Percentiles rank a stretch among this genome's conserved stretches.
These are phyloP conservation scores for Zygaena filipendulae DNA, from an alignment of 2,888 invertebrate genomes.

Conservation along the genomic window DNA sequence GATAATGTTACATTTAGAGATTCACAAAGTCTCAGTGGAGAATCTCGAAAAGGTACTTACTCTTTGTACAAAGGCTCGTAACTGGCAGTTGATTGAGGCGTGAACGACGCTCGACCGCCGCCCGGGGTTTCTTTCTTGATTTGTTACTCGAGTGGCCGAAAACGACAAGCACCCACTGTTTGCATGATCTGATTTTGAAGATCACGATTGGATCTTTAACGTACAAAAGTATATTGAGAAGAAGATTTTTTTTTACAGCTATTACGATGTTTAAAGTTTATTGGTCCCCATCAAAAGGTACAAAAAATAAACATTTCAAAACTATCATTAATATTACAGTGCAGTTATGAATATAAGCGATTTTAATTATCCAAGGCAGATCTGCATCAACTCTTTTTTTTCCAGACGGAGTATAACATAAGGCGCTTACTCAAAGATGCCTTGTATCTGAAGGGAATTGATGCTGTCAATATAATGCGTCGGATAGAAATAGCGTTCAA, in stretches of 20 bases:
- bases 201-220: constrained; percentile 35
- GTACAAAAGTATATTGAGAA: too few species aligned
- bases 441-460: constrained; percentile 44
- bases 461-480: constrained; percentile 56
- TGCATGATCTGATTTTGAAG: constrained; percentile 54
- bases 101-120: constrained; percentile 57
- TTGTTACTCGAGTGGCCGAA: constrained; percentile 60
- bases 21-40: constrained; percentile 3
- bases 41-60: not conserved
- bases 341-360: too few species aligned
- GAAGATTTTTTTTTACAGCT: too few species aligned
- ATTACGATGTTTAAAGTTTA: too few species aligned
- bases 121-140: constrained; percentile 62
- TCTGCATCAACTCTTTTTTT: too few species aligned
- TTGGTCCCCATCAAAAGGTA: too few species aligned
- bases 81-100: constrained; percentile 64
- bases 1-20: constrained; percentile 4
- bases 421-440: constrained; percentile 28
- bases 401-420: constrained; percentile 21
- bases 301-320: too few species aligned
- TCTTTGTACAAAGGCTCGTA: constrained; percentile 50
- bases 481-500: constrained; percentile 26
- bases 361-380: too few species aligned
- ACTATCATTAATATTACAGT: too few species aligned
- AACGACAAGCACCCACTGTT: constrained; percentile 58